These are phyloP conservation scores for Malurus splendens DNA, from an alignment of 2,797 vertebrate genomes.

Conservation along the genomic window DNA sequence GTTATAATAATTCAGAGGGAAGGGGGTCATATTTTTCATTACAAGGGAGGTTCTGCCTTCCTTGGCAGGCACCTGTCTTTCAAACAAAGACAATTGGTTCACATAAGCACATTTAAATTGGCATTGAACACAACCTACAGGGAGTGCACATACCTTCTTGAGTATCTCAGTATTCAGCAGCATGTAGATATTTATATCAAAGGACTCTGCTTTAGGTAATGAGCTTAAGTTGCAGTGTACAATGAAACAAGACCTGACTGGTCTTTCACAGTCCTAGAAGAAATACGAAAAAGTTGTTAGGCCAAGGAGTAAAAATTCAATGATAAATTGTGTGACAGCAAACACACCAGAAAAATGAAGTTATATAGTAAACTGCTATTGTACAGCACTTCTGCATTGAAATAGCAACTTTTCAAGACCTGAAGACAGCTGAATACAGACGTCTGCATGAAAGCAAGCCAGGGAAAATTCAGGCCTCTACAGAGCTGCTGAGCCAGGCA, in stretches of 20 bases:
- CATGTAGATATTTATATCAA: conserved; percentile 84
- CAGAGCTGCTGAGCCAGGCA: neutral
- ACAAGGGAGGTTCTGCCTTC: too few species aligned
- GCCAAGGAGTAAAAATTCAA: neutral
- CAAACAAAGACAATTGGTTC: neutral
- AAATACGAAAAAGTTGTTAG: conserved; percentile 2
- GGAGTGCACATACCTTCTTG: conserved; percentile 81
- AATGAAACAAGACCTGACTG: conserved; percentile 83
- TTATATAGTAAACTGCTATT: neutral
- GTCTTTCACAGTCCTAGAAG: conserved; percentile 89
- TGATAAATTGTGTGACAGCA: neutral
- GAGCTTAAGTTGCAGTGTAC: conserved; percentile 85
- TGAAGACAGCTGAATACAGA: neutral
- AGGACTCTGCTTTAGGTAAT: conserved; percentile 86
- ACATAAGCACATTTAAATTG: neutral
- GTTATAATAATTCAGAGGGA: too few species aligned
- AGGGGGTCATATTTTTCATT: too few species aligned
- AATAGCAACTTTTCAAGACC: neutral
- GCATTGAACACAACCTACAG: neutral
- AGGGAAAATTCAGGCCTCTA: neutral
- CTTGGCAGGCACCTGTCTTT: too few species aligned
- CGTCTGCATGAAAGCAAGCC: neutral
- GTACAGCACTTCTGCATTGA: neutral
- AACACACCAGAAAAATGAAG: neutral
- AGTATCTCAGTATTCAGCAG: conserved; percentile 95